Percentiles rank a stretch among this genome's conserved stretches.
Conservation (phyloP, 2,113 vertebrate genomes). For the Arenaria interpres region DNA sequence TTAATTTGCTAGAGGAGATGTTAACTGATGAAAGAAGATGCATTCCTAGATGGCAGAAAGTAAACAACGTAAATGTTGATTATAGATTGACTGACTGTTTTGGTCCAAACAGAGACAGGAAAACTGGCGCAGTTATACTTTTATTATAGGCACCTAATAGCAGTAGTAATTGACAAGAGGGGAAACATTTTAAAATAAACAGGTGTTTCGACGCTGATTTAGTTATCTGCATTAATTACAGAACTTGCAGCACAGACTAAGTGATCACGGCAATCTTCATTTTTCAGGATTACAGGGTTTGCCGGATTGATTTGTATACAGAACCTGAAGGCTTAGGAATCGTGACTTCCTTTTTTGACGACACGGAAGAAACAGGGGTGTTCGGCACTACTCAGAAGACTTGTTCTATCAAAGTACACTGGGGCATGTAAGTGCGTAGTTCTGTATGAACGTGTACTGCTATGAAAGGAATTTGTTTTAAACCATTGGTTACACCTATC, state of each 20-base stretch:
- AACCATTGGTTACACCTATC: not conserved
- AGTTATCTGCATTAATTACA: conserved; percentile 8
- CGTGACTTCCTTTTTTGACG: conserved; percentile 84
- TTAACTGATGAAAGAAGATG: not conserved
- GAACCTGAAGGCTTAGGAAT: conserved; percentile 88
- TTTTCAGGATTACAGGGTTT: conserved; percentile 89
- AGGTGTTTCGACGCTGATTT: conserved; percentile 10
- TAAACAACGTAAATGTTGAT: not conserved
- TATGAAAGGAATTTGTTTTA: conserved; percentile 21
- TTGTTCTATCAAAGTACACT: conserved; percentile 90
- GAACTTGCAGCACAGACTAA: not conserved
- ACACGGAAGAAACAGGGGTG: conserved; percentile 82
- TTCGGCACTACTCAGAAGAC: conserved; percentile 86
- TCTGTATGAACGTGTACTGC: not conserved
- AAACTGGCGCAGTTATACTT: not conserved
- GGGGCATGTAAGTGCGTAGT: conserved; percentile 87
- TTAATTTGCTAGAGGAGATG: conserved; percentile 6
- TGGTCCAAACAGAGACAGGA: not conserved
- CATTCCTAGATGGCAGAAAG: not conserved
- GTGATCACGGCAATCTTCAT: not conserved
- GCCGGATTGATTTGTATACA: conserved; percentile 88
- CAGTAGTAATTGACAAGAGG: conserved; percentile 13
- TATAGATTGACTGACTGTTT: not conserved
- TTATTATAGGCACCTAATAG: not conserved
- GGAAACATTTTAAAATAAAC: not conserved